Percentiles rank a stretch among this genome's conserved stretches.
phyloP scores from a whole-genome alignment of 2,113 vertebrate genomes.

The Struthidea cinerea region DNA sequence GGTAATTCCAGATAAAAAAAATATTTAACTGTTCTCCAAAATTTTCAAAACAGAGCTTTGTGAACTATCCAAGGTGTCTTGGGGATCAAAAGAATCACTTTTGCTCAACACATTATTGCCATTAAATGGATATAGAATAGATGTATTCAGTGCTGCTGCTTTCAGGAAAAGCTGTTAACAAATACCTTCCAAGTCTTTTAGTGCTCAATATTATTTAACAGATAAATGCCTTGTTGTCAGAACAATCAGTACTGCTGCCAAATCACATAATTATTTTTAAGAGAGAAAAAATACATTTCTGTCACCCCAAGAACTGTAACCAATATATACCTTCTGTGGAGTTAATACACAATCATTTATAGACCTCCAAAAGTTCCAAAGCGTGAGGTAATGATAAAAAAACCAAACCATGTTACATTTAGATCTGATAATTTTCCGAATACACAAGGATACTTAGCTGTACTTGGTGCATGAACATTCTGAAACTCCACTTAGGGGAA shows the following conservation, averaged over 20 bases:
- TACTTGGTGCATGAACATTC: not conserved
- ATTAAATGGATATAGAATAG: not conserved
- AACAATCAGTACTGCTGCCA: not conserved
- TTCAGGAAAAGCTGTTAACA: not conserved
- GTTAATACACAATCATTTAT: not conserved
- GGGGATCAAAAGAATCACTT: not conserved
- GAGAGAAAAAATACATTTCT: not conserved
- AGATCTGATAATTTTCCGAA: not conserved
- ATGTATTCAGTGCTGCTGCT: not conserved
- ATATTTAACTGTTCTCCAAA: not conserved
- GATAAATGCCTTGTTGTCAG: not conserved
- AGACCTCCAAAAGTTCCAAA: not conserved
- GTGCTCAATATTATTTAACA: not conserved
- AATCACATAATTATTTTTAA: not conserved
- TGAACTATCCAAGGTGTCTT: not conserved
- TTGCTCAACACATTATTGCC: not conserved
- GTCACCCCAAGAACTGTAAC: not conserved
- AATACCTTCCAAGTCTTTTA: not conserved
- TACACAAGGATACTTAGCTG: not conserved
- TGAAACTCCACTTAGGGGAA: not conserved
- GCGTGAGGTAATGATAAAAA: not conserved
- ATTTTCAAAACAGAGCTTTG: not conserved
- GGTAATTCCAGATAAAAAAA: not conserved
- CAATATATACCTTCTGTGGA: not conserved
- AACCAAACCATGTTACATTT: not conserved